Evolutionary conservation across 2,888 invertebrate species (phyloP), one percentile per base, ranked within the genome.

Genomic region (Standfussiana lucernea): DNA sequence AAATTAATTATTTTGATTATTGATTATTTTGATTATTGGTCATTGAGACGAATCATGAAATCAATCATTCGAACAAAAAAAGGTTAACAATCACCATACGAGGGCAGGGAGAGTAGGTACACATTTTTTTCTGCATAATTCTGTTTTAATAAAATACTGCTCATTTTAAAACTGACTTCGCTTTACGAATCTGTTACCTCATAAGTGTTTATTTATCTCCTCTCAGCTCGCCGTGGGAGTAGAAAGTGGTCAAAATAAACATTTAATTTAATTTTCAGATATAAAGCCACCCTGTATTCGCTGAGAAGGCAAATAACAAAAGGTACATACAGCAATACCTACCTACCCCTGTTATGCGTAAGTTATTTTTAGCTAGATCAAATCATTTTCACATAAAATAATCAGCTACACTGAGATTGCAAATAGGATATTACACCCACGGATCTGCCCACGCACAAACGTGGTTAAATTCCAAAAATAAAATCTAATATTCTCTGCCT

Each of bases 141-240:
- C 1, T 13, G 7, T 59, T 45, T 28, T n/a, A 65, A 37, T 76
- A 32, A 37, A 65, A 37, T 4, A 15, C 21, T 32, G 35, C 8
- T 53, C 7, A 64, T 75, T 64, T 42, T 56, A 21, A 32, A 56
- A 73, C 59, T 35, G 28, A 42, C 50, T 11, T 68, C 18, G 15
- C 13, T 45, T 59, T 50, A 15, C 24, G 28, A 78, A 72, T 70
- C 45, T 61, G 45, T 64, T 37, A 69, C 70, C 65, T 42, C 35
- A 53, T 37, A 45, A 59, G 77, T 74, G 59, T 82, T 79, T 82
- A 75, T 77, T 72, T 32, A 74, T 72, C 53, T 68, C 59, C 74
- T 61, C 67, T 61, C 71, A 70, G 72, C 40, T 69, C 42, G 59
- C 50, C 42, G 24, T 62, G 0, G 32, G 45, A 35, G 42, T 64